A percentile compares a stretch with the other conserved stretches of the same genome.
Conservation (phyloP, 2,888 invertebrate species). For the Neocrepidodera transversa region DNA sequence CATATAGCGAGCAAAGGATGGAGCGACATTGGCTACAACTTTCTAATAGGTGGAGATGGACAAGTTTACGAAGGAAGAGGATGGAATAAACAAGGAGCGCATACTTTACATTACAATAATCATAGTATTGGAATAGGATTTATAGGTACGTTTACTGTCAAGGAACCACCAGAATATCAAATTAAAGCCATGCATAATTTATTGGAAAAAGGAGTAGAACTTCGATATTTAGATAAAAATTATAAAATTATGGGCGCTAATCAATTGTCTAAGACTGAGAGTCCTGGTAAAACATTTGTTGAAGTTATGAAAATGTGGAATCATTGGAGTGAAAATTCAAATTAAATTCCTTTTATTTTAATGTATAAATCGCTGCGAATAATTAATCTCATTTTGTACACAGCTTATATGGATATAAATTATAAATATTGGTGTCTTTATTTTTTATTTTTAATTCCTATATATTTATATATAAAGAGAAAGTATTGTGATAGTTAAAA, state of each 20-base stretch:
- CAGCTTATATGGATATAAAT: neutral
- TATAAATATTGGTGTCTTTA: too few relatives aligned
- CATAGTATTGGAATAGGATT: slow-evolving; percentile 75
- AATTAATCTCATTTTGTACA: neutral
- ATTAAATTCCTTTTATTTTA: too few relatives aligned
- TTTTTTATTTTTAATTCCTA: too few relatives aligned
- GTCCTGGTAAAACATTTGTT: slow-evolving; percentile 73
- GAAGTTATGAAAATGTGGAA: slow-evolving; percentile 73
- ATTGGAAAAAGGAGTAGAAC: slow-evolving; percentile 68
- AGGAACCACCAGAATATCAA: slow-evolving; percentile 63
- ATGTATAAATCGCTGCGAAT: neutral
- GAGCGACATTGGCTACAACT: slow-evolving; percentile 79
- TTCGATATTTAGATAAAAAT: slow-evolving; percentile 67
- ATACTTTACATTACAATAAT: slow-evolving; percentile 71
- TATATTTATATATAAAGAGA: too few relatives aligned
- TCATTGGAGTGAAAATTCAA: slow-evolving; percentile 62
- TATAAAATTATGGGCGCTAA: slow-evolving; percentile 75
- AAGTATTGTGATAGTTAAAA: too few relatives aligned
- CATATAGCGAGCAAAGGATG: slow-evolving; percentile 72
- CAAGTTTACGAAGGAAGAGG: slow-evolving; percentile 71
- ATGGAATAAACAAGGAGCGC: slow-evolving; percentile 59
- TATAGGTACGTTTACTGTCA: slow-evolving; percentile 72
- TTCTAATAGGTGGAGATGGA: slow-evolving; percentile 81
- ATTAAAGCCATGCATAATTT: slow-evolving; percentile 69
- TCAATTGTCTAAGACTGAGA: slow-evolving; percentile 71